Conservation (phyloP, 2,888 invertebrate species). For the Ophion slaviceki region DNA sequence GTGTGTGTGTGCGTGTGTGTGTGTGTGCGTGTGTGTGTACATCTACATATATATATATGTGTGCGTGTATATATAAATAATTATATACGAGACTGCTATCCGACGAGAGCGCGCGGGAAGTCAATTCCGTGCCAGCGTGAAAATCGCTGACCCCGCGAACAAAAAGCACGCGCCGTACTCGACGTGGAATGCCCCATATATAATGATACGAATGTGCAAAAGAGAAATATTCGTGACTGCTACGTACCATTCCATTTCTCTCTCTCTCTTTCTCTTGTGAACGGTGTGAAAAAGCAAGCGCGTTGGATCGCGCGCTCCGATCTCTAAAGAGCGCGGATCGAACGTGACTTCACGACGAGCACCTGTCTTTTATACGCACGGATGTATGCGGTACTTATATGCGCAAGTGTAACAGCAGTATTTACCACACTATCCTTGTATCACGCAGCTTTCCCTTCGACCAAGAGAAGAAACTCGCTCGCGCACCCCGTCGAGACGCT, state of each 20-base stretch:
- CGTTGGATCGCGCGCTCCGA: conserved; percentile 67
- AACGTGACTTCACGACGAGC: conserved; percentile 67
- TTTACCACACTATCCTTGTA: conserved; percentile 35
- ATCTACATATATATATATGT: background rate
- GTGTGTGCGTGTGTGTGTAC: no score
- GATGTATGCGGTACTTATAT: conserved; percentile 20
- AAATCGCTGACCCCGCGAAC: conserved; percentile 16
- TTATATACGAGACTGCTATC: background rate
- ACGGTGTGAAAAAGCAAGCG: conserved; percentile 70
- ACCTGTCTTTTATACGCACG: conserved; percentile 57
- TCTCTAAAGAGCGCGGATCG: conserved; percentile 62
- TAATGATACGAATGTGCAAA: conserved; percentile 45
- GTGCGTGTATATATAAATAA: background rate
- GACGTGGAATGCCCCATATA: conserved; percentile 21
- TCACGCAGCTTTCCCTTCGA: conserved; percentile 62
- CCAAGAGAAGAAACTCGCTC: conserved; percentile 61
- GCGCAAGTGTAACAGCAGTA: background rate
- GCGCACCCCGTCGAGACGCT: conserved; percentile 44
- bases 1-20: no score
- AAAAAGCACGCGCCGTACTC: background rate
- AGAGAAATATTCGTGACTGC: conserved; percentile 67
- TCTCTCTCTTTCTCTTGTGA: conserved; percentile 23
- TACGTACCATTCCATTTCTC: conserved; percentile 48
- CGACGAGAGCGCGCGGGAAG: background rate
- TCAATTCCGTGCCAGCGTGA: background rate